phyloP scores from a whole-genome alignment of 2,888 invertebrate species.

The Strigamia crassipes region DNA sequence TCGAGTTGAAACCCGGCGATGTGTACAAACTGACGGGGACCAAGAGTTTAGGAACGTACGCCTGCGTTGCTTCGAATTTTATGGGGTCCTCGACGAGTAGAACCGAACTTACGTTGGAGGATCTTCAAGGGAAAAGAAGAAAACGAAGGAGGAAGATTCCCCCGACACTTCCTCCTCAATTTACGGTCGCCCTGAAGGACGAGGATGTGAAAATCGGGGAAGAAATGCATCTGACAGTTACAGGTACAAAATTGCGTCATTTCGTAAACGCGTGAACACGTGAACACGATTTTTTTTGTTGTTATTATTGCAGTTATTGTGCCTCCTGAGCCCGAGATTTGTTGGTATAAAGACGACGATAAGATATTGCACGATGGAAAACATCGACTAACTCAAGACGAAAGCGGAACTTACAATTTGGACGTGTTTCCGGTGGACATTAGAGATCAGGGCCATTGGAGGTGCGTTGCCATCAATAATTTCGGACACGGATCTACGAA shows the following conservation, averaged over 20 bases:
- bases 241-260: constrained; percentile 63
- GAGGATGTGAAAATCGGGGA: constrained; percentile 82
- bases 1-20: constrained; percentile 87
- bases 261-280: too few relatives aligned
- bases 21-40: constrained; percentile 89
- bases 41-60: constrained; percentile 81
- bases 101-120: constrained; percentile 85
- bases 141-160: constrained; percentile 74
- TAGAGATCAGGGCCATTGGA: constrained; percentile 88
- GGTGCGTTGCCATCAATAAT: constrained; percentile 85
- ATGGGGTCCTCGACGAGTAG: constrained; percentile 88
- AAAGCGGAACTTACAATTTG: constrained; percentile 73
- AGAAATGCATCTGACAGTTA: constrained; percentile 76
- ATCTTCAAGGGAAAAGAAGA: constrained; percentile 67
- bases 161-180: constrained; percentile 78
- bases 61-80: constrained; percentile 85
- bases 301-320: constrained; percentile 60
- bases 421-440: constrained; percentile 76
- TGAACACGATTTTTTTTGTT: neutral
- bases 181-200: constrained; percentile 79
- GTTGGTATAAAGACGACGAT: constrained; percentile 88
- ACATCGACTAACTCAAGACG: constrained; percentile 71
- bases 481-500: constrained; percentile 87
- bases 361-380: constrained; percentile 71
- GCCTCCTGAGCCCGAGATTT: constrained; percentile 70